Conservation (phyloP, 2,113 vertebrate genomes). For the Nyctibius bracteatus region DNA sequence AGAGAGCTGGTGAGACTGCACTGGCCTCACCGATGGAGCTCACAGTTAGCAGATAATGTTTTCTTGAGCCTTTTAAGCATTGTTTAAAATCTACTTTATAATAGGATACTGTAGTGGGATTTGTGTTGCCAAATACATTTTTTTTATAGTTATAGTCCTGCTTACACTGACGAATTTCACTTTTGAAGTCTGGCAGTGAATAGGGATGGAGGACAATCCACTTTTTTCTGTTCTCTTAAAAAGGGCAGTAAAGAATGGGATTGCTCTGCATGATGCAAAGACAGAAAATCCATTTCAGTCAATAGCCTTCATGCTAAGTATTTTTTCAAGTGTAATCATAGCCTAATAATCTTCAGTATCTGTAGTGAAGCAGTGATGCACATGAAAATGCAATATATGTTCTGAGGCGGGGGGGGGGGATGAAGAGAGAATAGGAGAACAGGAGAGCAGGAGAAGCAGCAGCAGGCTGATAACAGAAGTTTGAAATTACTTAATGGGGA, state of each 20-base stretch:
- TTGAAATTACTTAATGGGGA: not conserved
- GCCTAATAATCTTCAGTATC: not conserved
- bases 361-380: not conserved
- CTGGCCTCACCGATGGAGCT: not conserved
- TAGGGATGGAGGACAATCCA: not conserved
- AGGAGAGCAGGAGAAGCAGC: not conserved
- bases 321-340: not conserved
- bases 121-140: not conserved
- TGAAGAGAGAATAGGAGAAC: not conserved
- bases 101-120: not conserved
- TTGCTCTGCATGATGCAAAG: not conserved
- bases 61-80: not conserved
- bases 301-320: not conserved
- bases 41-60: not conserved
- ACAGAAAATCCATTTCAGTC: not conserved
- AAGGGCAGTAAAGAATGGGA: not conserved
- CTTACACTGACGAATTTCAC: not conserved
- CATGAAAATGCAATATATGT: not conserved
- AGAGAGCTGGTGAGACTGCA: not conserved
- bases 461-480: not conserved
- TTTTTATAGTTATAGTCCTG: not conserved
- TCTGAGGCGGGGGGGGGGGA: rapidly evolving
- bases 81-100: not conserved
- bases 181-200: not conserved
- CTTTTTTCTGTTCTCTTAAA: not conserved